Conservation (phyloP, 2,888 invertebrate species). For the Theristus sp. region DNA sequence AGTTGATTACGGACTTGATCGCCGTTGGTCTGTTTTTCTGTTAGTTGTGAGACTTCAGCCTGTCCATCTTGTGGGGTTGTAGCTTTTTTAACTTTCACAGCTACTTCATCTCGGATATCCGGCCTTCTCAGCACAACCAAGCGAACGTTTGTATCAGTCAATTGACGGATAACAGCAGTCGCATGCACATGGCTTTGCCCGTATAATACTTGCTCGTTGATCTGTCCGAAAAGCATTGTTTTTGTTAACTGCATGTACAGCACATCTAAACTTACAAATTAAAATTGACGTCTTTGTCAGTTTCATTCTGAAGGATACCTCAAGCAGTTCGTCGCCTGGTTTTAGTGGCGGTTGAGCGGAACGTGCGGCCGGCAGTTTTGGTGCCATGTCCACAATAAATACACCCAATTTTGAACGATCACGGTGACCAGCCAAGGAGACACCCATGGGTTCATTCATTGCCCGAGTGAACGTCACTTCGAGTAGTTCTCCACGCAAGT, state of each 20-base stretch:
- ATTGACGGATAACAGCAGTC: constrained; percentile 77
- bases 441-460: constrained; percentile 45
- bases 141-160: constrained; percentile 61
- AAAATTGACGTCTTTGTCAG: too few relatives aligned
- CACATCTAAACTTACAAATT: background rate
- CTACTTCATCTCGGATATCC: too few relatives aligned
- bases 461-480: background rate
- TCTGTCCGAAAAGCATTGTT: too few relatives aligned
- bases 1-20: too few relatives aligned
- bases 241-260: background rate
- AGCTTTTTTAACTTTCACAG: too few relatives aligned
- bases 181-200: constrained; percentile 90
- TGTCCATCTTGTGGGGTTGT: too few relatives aligned
- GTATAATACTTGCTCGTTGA: constrained; percentile 77
- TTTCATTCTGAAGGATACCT: too few relatives aligned
- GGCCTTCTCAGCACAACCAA: constrained; percentile 55
- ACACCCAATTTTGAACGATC: constrained; percentile 86
- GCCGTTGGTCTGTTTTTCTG: too few relatives aligned
- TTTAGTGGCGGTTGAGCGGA: constrained; percentile 41
- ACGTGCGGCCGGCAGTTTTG: constrained; percentile 57
- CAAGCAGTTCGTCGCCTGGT: constrained; percentile 82
- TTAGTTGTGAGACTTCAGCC: too few relatives aligned
- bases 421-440: constrained; percentile 79
- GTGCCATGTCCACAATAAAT: constrained; percentile 83
- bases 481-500: background rate